Evolutionary conservation across 2,888 invertebrate genomes (phyloP).

Genomic region (Meganola albula): DNA sequence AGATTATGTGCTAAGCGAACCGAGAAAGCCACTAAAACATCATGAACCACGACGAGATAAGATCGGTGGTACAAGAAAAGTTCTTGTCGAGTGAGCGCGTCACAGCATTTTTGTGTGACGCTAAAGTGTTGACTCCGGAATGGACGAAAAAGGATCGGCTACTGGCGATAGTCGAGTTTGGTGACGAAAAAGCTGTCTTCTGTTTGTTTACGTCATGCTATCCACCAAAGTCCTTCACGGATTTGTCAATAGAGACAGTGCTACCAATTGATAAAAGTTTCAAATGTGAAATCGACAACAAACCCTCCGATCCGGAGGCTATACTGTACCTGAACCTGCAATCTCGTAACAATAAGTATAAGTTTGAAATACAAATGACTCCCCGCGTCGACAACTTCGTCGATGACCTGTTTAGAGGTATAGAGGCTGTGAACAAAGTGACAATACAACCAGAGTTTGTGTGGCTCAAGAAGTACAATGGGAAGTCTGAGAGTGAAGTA

Average conservation of each 20-base stretch:
- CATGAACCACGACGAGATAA: conserved; percentile 72
- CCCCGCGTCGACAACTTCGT: conserved; percentile 84
- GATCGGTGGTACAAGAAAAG: conserved; percentile 69
- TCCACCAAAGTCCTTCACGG: conserved; percentile 84
- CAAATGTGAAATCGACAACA: conserved; percentile 84
- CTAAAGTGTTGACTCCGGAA: conserved; percentile 68
- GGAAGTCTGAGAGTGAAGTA: conserved; percentile 59
- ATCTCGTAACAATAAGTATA: conserved; percentile 64
- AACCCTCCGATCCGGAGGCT: conserved; percentile 74
- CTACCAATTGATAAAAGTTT: conserved; percentile 89
- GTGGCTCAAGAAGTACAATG: conserved; percentile 80
- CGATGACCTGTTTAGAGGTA: conserved; percentile 83
- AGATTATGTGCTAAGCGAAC: conserved; percentile 21
- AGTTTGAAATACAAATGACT: conserved; percentile 73
- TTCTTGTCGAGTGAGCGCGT: conserved; percentile 69
- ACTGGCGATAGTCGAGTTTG: conserved; percentile 67
- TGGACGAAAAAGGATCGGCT: conserved; percentile 68
- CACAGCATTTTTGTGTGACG: conserved; percentile 64
- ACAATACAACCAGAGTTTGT: conserved; percentile 68
- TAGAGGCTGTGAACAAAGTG: conserved; percentile 80
- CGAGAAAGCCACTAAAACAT: conserved; percentile 31
- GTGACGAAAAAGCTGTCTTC: conserved; percentile 73
- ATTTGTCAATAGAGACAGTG: conserved; percentile 87
- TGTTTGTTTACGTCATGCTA: conserved; percentile 74
- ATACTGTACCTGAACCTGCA: conserved; percentile 71